phyloP scores from a whole-genome alignment of 2,797 vertebrate genomes.

The Adelosebastes latens region DNA sequence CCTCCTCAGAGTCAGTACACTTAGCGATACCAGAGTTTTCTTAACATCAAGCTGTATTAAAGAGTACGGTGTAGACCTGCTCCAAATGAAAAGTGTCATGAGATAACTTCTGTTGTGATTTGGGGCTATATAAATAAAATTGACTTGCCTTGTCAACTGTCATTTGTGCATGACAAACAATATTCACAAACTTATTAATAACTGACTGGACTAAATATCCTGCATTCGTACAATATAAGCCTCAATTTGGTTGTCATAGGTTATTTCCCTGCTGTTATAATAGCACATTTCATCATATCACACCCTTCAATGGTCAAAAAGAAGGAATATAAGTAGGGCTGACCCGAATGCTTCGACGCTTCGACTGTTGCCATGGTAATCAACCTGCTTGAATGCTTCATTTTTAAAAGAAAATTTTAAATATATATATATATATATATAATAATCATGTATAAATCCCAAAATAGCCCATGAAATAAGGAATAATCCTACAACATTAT shows the following conservation, averaged over 20 bases:
- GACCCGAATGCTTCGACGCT: too few relatives aligned
- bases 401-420: too few relatives aligned
- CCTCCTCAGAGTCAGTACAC: not conserved
- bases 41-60: not conserved
- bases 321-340: not conserved
- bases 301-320: not conserved
- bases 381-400: too few relatives aligned
- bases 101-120: not conserved
- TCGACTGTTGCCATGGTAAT: too few relatives aligned
- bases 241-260: not conserved
- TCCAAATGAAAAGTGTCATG: rapidly evolving
- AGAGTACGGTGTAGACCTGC: not conserved
- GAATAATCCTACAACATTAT: too few relatives aligned
- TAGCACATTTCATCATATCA: not conserved
- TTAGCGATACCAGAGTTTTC: not conserved
- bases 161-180: not conserved
- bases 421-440: too few relatives aligned
- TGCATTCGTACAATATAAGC: not conserved
- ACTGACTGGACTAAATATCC: not conserved
- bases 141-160: not conserved
- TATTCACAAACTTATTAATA: not conserved
- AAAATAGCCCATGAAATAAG: too few relatives aligned
- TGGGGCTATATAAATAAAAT: not conserved
- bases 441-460: too few relatives aligned
- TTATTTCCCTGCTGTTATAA: not conserved